phyloP scores from a whole-genome alignment of 2,797 vertebrate species.

The Sarcophilus harrisii region DNA sequence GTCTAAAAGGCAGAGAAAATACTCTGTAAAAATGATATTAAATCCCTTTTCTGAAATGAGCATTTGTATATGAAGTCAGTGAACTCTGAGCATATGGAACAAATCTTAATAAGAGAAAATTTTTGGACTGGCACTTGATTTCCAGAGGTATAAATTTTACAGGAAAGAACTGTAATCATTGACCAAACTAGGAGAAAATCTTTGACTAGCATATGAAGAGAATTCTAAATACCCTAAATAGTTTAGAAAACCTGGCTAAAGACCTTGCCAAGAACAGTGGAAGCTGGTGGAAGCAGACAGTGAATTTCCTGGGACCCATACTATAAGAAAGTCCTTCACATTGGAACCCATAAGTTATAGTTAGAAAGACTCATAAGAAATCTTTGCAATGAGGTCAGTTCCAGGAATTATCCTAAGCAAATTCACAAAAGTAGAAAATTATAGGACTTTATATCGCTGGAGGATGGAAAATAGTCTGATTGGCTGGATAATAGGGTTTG shows the following conservation, averaged over 20 bases:
- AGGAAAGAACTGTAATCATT: neutral
- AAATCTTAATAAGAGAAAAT: neutral
- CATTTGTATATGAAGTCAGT: neutral
- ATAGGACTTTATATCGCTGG: neutral
- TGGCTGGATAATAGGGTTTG: neutral
- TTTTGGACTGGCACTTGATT: neutral
- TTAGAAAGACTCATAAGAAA: neutral
- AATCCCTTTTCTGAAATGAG: neutral
- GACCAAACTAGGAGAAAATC: neutral
- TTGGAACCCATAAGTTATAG: neutral
- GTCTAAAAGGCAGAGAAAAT: neutral
- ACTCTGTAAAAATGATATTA: neutral
- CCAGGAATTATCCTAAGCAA: neutral
- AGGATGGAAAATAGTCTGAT: neutral
- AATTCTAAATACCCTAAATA: neutral
- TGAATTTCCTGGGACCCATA: neutral
- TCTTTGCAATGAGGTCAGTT: neutral
- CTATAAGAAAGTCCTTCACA: neutral
- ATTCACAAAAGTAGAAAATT: neutral
- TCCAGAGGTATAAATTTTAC: neutral
- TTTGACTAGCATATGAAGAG: neutral
- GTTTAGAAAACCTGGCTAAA: neutral
- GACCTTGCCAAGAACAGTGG: neutral
- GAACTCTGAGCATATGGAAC: neutral
- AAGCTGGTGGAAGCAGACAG: neutral